A percentile compares a stretch with the other conserved stretches of the same genome.
Conservation (phyloP, 2,888 invertebrate species). For the Busseola fusca region DNA sequence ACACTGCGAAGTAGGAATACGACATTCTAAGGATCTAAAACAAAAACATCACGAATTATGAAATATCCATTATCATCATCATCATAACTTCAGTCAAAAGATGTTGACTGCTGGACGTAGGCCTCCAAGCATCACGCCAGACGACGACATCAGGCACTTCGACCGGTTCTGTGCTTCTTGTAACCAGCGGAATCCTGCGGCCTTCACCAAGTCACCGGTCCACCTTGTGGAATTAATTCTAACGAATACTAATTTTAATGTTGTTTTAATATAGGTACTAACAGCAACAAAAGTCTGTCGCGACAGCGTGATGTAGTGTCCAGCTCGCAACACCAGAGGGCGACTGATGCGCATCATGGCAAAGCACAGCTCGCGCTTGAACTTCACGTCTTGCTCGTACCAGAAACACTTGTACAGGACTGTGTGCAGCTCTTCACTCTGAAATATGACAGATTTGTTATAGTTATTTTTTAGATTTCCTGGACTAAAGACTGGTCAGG, state of each 20-base stretch:
- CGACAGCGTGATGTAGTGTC: slow-evolving; percentile 82
- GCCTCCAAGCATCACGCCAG: not conserved
- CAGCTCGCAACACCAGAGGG: slow-evolving; percentile 83
- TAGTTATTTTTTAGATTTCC: not conserved
- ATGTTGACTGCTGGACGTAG: not conserved
- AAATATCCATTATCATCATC: not conserved
- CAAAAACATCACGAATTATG: not conserved
- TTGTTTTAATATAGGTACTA: slow-evolving; percentile 44
- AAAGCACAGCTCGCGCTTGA: slow-evolving; percentile 81
- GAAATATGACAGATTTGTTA: slow-evolving; percentile 37
- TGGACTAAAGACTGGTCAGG: not conserved
- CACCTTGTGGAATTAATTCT: not conserved
- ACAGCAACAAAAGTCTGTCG: slow-evolving; percentile 87
- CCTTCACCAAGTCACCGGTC: not conserved
- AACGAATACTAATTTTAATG: not conserved
- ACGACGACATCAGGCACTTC: not conserved
- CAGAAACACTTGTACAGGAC: slow-evolving; percentile 87
- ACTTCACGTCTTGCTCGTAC: slow-evolving; percentile 84
- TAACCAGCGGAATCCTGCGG: not conserved
- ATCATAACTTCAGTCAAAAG: not conserved
- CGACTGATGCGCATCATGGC: slow-evolving; percentile 84
- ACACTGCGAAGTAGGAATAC: slow-evolving; percentile 82
- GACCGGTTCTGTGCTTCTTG: not conserved
- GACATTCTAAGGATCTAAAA: slow-evolving; percentile 79
- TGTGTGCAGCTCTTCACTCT: slow-evolving; percentile 82